These are phyloP conservation scores for Coregonus suidteri DNA, from an alignment of 2,797 vertebrate species.

Conservation along the genomic window DNA sequence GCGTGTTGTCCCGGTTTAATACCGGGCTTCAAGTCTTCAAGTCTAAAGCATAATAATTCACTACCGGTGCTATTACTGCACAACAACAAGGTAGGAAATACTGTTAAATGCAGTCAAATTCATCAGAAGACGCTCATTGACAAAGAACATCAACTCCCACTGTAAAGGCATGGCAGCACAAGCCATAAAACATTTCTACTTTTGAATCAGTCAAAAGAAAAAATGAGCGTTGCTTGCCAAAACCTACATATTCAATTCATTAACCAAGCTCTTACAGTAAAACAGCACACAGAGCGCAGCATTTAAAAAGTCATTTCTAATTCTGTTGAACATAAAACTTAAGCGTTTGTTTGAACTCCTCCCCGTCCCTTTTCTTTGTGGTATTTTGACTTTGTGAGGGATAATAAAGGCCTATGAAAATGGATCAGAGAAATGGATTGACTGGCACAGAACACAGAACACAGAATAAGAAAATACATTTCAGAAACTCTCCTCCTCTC, in stretches of 20 bases:
- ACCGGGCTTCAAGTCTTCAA: constrained; percentile 18
- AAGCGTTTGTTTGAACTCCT: constrained; percentile 68
- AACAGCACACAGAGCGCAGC: constrained; percentile 53
- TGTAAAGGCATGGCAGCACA: constrained; percentile 22
- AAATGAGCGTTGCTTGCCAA: constrained; percentile 53
- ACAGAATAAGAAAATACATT: constrained; percentile 64
- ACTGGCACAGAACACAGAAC: constrained; percentile 62
- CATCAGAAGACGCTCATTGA: constrained; percentile 40
- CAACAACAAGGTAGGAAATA: constrained; percentile 35
- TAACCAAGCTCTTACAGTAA: constrained; percentile 64
- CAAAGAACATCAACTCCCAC: constrained; percentile 50
- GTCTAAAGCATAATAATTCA: constrained; percentile 42
- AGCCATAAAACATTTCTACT: constrained; percentile 51
- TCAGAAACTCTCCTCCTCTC: constrained; percentile 60
- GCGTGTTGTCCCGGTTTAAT: background rate
- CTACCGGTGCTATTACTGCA: background rate
- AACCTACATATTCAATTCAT: constrained; percentile 73
- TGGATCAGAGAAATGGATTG: constrained; percentile 69
- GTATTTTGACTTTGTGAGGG: constrained; percentile 70
- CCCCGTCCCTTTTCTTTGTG: constrained; percentile 66
- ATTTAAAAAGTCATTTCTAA: constrained; percentile 78
- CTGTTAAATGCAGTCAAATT: constrained; percentile 29
- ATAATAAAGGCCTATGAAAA: constrained; percentile 75
- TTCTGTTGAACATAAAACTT: constrained; percentile 73
- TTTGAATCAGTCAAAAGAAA: constrained; percentile 60